Evolutionary conservation across 2,888 invertebrate species (phyloP), one percentile per base, ranked within the genome.

Genomic region (Conops quadrifasciatus): DNA sequence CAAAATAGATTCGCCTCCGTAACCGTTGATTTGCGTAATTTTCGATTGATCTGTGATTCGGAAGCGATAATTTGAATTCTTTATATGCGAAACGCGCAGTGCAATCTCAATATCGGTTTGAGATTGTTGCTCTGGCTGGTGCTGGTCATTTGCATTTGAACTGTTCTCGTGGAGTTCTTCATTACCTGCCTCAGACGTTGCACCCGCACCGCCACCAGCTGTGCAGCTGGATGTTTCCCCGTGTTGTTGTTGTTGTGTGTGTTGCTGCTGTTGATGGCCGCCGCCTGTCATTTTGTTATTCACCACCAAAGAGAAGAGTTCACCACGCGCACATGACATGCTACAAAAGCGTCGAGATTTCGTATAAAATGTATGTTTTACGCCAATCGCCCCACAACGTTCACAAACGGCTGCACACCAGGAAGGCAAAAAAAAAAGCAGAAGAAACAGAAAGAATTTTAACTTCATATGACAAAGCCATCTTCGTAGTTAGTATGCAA

Each of bases 301-400:
- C 62, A 85, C 80, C 63, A 85, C 83, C 75, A 84, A 77, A 45
- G 83, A 85, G 73, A 84, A 85, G 28, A 85, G 78, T 74, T 85
- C 86, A 49, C 89, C 88, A 60, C 93, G 88, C 11, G 93, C 93
- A 85, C 94, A 94, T 24, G 92, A 90, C 87, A 93, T 89, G 81
- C 93, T 94, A 84, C 94, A 94, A 85, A 92, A 94, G 75, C 92
- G 88, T 72, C 94, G 89, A 75, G 93, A 92, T 84, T 92, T 91
- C 16, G 94, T 94, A 82, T 94, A 94, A 86, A 94, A 94, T 16
- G 94, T 93, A 83, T 94, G 94, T 81, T 93, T 93, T 36, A 94
- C 93, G 64, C 94, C 94, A 76, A 94, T 92, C 21, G 93, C 91
- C 63, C 94, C 94, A 85, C 94, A 94, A 84, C 92, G 91, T 84